Evolutionary conservation across 2,888 invertebrate species (phyloP), one percentile per base, ranked within the genome.

Genomic region (Mactromeris polynyma): DNA sequence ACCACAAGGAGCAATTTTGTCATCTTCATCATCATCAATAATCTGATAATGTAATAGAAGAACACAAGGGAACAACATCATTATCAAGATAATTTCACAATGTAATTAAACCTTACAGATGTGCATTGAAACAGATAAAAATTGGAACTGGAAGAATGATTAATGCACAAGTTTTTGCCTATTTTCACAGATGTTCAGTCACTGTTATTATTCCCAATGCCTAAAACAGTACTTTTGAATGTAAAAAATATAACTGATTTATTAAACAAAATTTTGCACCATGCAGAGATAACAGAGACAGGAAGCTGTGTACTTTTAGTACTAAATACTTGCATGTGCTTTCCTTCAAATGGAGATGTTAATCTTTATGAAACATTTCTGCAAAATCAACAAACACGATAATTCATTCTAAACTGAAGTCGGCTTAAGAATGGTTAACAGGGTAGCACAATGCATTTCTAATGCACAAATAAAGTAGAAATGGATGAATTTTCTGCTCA

Each of bases 11-110:
- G 26, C 58, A 6, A 64, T 64, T 64, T 64, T 73, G 36, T 33
- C 73, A 36, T 73, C 9, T 36, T 73, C 73, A 73, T 73, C 73
- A 73, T 73, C 73, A 73, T 73, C 73, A 36, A 73, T 73, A 73
- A 33, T 36, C 0, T 33, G 1, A 33, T 36, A 73, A 33, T 73
- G 36, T 36, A 36, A 73, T 73, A 73, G 36, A 33, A 33, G 1
- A 17, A 73, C 73, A 17, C 73, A 4, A 33, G 73, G 73, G 73
- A 73, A 17, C 73, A 36, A 73, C 19, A 19, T 36, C 19, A 73
- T 31, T 73, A 73, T 73, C 73, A 73, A 33, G 17, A 73, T 73
- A 17, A 73, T 73, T 73, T 73, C 73, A 73, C 36, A 36, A 33
- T 31, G 73, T 33, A 73, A 73, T 73, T 19, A 33, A 33, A 73